Percentiles rank a stretch among this genome's conserved stretches.
Conservation (phyloP, 2,797 vertebrate species). For the Hippopotamyrus pictus region DNA sequence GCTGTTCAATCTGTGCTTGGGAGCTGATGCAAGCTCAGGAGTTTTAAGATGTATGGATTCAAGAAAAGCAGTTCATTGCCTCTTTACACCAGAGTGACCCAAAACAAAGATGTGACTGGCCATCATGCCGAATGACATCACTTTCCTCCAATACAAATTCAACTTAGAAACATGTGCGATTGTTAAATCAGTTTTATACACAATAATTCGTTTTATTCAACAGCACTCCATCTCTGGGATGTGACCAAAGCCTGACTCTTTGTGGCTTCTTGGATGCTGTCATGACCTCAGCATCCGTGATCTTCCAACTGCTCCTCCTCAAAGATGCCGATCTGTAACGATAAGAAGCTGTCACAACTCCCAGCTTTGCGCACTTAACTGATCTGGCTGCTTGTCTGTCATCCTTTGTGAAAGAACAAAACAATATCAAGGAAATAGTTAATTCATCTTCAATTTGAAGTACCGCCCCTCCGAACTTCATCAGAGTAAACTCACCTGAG, state of each 20-base stretch:
- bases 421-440: not conserved
- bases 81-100: not conserved
- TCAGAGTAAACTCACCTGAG: not conserved
- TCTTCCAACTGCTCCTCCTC: conserved; percentile 76
- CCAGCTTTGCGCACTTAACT: not conserved
- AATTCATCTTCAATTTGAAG: not conserved
- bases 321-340: conserved; percentile 69
- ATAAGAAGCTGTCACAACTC: not conserved
- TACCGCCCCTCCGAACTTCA: not conserved
- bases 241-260: not conserved
- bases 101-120: not conserved
- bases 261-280: not conserved
- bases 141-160: not conserved
- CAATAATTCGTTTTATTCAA: not conserved
- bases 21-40: not conserved
- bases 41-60: not conserved
- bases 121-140: not conserved
- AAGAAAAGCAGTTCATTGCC: not conserved
- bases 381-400: not conserved
- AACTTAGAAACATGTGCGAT: not conserved
- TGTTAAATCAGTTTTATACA: not conserved
- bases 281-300: conserved; percentile 65
- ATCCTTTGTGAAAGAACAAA: not conserved
- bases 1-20: not conserved
- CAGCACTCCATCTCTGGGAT: conserved; percentile 17